phyloP scores from a whole-genome alignment of 2,888 invertebrate genomes.

The Nomada flava region DNA sequence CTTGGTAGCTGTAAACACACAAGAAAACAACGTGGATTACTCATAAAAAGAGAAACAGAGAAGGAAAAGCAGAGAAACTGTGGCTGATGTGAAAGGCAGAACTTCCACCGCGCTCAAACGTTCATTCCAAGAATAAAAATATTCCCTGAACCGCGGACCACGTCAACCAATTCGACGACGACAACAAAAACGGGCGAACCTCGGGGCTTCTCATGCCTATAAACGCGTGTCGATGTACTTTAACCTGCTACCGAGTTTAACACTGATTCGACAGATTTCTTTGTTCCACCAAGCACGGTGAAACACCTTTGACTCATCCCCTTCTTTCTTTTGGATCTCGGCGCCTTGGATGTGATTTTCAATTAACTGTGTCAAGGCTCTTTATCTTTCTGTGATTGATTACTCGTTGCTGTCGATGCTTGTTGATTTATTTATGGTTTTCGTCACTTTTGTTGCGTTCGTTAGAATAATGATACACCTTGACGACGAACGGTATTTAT shows the following conservation, averaged over 20 bases:
- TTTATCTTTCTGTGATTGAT: too few relatives aligned
- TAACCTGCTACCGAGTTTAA: constrained; percentile 3
- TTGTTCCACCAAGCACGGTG: constrained; percentile 1
- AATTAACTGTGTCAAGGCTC: too few relatives aligned
- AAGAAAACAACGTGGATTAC: constrained; percentile 37
- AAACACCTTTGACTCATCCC: background rate
- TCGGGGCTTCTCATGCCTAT: background rate
- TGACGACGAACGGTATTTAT: too few relatives aligned
- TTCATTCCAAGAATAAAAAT: constrained; percentile 48
- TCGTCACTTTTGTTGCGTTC: too few relatives aligned
- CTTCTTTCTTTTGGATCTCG: background rate
- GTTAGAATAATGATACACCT: too few relatives aligned
- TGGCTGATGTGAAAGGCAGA: constrained; percentile 34
- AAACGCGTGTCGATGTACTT: background rate
- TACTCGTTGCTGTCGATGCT: too few relatives aligned
- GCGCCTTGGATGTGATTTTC: background rate
- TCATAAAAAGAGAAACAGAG: background rate
- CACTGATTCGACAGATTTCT: constrained; percentile 1
- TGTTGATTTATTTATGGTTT: too few relatives aligned
- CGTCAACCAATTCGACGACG: background rate
- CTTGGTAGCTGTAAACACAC: constrained; percentile 57
- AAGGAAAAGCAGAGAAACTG: constrained; percentile 11
- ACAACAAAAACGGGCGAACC: constrained; percentile 6
- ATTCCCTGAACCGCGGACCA: constrained; percentile 2
- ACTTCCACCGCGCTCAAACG: background rate